These are phyloP conservation scores for Triplophysa tibetana DNA, from an alignment of 2,113 vertebrate genomes.

Conservation along the genomic window DNA sequence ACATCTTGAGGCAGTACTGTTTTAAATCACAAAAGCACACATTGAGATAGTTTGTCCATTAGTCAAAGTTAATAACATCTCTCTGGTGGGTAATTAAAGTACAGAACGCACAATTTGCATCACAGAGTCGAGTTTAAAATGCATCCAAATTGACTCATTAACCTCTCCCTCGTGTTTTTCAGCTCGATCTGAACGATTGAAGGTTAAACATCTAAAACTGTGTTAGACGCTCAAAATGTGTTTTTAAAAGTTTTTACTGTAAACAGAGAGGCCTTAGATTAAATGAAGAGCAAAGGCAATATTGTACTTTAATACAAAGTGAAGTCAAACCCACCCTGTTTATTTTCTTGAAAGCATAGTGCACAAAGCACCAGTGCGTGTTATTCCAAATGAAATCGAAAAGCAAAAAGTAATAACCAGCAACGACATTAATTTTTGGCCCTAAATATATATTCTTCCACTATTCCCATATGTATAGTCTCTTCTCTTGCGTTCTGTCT, in stretches of 20 bases:
- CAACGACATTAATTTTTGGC: too few relatives aligned
- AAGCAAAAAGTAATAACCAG: too few relatives aligned
- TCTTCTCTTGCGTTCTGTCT: neutral
- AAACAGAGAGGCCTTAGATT: neutral
- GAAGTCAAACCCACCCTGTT: too few relatives aligned
- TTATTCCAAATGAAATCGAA: neutral
- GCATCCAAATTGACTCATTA: neutral
- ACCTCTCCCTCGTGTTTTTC: neutral
- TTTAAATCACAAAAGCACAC: neutral
- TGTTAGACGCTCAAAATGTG: too few relatives aligned
- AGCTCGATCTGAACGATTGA: neutral
- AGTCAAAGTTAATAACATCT: slow-evolving; percentile 23
- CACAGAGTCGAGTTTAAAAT: neutral
- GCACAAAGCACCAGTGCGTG: neutral
- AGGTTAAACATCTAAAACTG: neutral
- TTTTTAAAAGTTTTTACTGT: too few relatives aligned
- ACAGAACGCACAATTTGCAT: neutral
- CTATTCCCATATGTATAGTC: neutral
- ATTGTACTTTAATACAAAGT: too few relatives aligned
- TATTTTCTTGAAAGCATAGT: too few relatives aligned
- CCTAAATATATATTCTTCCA: too few relatives aligned
- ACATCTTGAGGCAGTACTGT: neutral
- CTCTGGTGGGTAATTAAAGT: slow-evolving; percentile 27
- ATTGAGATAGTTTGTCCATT: neutral
- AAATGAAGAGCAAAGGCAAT: neutral